Percentiles rank a stretch among this genome's conserved stretches.
These are phyloP conservation scores for Malurus alboscapulatus DNA, from an alignment of 2,113 vertebrate species.

Conservation along the genomic window DNA sequence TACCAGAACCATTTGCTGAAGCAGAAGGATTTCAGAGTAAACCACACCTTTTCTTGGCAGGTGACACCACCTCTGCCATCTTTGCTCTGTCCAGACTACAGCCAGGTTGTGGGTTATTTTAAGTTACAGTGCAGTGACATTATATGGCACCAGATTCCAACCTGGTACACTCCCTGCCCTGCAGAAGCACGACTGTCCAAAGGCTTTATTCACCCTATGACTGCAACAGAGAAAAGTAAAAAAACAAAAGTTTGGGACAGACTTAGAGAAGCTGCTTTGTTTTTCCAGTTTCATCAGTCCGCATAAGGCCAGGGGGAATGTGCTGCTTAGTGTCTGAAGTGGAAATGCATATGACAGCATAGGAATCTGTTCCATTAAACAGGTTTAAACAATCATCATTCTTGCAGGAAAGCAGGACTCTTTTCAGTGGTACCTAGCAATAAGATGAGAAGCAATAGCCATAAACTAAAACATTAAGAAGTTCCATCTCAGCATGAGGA, in stretches of 20 bases:
- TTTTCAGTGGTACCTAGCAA: neutral
- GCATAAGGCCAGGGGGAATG: neutral
- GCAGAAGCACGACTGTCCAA: neutral
- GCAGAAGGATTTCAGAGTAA: neutral
- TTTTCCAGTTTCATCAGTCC: neutral
- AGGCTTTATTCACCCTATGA: neutral
- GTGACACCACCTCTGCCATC: neutral
- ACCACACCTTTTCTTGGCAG: neutral
- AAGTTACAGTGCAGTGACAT: neutral
- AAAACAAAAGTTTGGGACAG: neutral
- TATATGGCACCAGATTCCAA: neutral
- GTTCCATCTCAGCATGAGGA: neutral
- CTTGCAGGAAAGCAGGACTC: neutral
- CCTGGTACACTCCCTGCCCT: neutral
- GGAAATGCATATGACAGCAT: rapidly evolving
- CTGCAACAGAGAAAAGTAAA: neutral
- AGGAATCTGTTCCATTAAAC: neutral
- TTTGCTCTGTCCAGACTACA: neutral
- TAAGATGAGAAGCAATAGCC: neutral
- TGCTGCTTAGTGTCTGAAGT: neutral
- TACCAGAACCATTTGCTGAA: neutral
- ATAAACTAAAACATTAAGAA: neutral
- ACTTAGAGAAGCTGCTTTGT: neutral
- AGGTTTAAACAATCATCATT: neutral
- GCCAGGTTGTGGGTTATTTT: neutral